Evolutionary conservation across 2,888 invertebrate species (phyloP).

Genomic region (Mythimna loreyi): DNA sequence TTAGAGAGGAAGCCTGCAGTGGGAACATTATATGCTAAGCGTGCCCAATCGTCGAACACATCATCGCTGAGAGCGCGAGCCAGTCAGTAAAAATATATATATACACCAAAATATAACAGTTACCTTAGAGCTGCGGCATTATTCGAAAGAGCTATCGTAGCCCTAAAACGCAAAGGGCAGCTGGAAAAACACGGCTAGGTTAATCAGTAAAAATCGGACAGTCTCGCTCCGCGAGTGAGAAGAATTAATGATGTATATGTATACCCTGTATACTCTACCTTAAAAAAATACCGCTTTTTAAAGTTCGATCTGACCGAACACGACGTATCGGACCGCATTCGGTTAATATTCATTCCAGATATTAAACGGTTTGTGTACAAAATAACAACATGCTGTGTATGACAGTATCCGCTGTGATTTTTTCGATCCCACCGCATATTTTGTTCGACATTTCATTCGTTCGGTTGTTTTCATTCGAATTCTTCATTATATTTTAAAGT

Average conservation of each 20-base stretch:
- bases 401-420: slow-evolving; percentile 51
- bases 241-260: too few species aligned
- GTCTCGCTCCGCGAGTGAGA: too few species aligned
- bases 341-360: slow-evolving; percentile 69
- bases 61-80: too few species aligned
- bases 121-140: neutral
- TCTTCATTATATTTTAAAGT: slow-evolving; percentile 48
- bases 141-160: too few species aligned
- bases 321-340: slow-evolving; percentile 54
- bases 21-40: too few species aligned
- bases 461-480: slow-evolving; percentile 40
- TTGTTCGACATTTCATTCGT: slow-evolving; percentile 53
- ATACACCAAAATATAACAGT: slow-evolving; percentile 32
- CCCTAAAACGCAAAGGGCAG: too few species aligned
- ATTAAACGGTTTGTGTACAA: slow-evolving; percentile 71
- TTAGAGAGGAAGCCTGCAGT: too few species aligned
- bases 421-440: slow-evolving; percentile 49
- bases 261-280: too few species aligned
- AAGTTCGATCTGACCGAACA: slow-evolving; percentile 70
- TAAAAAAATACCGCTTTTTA: slow-evolving; percentile 49
- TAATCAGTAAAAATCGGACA: too few species aligned
- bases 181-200: too few species aligned
- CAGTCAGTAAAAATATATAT: neutral
- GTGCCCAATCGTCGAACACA: too few species aligned
- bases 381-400: slow-evolving; percentile 59